Conservation (phyloP, 2,888 invertebrate species). For the Chymomyza caudatula region DNA sequence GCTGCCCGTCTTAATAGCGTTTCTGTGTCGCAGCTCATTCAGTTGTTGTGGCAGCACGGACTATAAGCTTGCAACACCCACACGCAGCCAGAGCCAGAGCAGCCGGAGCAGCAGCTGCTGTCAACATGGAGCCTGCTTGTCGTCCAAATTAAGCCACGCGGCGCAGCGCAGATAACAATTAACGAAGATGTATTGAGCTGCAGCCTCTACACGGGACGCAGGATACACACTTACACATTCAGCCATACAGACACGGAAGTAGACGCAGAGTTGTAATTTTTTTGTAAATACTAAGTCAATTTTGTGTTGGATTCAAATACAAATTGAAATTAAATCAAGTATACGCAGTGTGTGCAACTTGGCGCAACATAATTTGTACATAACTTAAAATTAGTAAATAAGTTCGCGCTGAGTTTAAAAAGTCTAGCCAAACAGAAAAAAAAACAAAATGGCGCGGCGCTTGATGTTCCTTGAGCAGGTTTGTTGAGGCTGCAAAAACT, state of each 20-base stretch:
- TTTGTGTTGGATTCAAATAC: not conserved
- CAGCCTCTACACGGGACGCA: not conserved
- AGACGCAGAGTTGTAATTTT: conserved; percentile 3
- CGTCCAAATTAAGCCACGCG: conserved; percentile 53
- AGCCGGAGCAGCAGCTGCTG: conserved; percentile 14
- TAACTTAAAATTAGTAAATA: conserved; percentile 1
- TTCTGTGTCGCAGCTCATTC: conserved; percentile 55
- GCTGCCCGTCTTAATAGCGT: conserved; percentile 69
- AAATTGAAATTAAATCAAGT: conserved; percentile 44
- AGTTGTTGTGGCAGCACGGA: not conserved
- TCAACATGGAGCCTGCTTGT: conserved; percentile 45
- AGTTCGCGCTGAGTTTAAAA: not conserved
- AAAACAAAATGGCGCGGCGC: not conserved
- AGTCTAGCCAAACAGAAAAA: not conserved
- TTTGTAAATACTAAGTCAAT: conserved; percentile 52
- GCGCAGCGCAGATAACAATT: conserved; percentile 68
- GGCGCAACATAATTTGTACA: conserved; percentile 8
- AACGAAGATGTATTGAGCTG: conserved; percentile 53
- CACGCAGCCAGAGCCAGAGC: not conserved
- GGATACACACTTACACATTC: no score
- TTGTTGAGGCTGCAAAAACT: not conserved
- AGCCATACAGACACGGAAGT: not conserved
- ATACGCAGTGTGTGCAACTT: conserved; percentile 51
- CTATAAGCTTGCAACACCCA: not conserved
- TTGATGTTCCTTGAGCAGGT: conserved; percentile 34